Percentiles rank a stretch among this genome's conserved stretches.
Evolutionary conservation across 2,113 vertebrate genomes (phyloP).

Genomic region (Hypanus sabinus): DNA sequence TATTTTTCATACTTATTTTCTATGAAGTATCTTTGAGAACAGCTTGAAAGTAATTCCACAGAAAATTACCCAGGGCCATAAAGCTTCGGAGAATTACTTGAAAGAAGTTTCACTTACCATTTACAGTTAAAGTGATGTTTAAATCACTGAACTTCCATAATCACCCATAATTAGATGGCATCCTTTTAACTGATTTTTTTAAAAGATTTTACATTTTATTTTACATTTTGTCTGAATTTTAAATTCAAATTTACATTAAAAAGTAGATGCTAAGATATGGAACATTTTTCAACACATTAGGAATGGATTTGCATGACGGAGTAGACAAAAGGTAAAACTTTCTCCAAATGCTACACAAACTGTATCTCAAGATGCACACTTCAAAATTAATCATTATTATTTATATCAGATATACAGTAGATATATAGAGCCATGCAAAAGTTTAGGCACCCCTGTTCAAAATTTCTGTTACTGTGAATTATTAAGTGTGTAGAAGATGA

Average conservation of each 20-base stretch:
- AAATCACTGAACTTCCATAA: slow-evolving; percentile 8
- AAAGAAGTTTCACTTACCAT: neutral
- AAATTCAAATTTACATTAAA: neutral
- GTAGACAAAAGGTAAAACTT: neutral
- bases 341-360: neutral
- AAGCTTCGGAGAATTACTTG: neutral
- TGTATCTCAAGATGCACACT: neutral
- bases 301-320: neutral
- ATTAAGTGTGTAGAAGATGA: no score
- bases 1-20: neutral
- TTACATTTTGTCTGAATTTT: neutral
- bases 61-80: neutral
- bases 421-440: no score
- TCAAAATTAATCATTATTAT: neutral
- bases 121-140: slow-evolving; percentile 14
- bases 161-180: neutral
- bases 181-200: neutral
- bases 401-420: no score
- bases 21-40: neutral
- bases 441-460: no score
- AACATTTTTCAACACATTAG: neutral
- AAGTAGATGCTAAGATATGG: neutral
- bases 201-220: no score
- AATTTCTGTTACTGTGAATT: no score
- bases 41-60: neutral